phyloP scores from a whole-genome alignment of 2,113 vertebrate genomes.

The Romanogobio albipinnatus region DNA sequence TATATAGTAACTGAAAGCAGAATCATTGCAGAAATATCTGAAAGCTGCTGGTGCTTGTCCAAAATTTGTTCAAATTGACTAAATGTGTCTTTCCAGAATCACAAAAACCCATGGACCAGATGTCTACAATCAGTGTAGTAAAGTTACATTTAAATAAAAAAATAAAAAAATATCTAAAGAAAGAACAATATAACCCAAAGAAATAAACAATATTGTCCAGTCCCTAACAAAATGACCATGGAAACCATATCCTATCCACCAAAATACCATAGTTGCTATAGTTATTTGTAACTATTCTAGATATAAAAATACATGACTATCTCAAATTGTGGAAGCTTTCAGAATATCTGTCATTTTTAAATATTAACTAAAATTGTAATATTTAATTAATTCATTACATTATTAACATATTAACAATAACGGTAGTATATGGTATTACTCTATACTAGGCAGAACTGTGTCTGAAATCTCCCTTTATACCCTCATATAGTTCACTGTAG shows the following conservation, averaged over 20 bases:
- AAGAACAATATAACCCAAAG: background rate
- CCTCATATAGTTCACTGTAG: no score
- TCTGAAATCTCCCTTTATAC: no score
- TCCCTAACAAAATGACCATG: background rate
- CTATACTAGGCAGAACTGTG: no score
- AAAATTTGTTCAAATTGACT: background rate
- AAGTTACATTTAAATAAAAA: background rate
- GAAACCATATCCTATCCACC: background rate
- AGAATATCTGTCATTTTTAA: no score
- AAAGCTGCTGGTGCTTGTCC: background rate
- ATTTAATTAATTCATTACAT: no score
- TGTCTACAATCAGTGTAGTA: background rate
- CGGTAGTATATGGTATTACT: no score
- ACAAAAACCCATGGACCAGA: background rate
- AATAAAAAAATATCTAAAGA: background rate
- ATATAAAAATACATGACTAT: background rate
- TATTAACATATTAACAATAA: no score
- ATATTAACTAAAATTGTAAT: no score
- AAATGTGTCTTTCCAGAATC: background rate
- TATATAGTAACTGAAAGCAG: background rate
- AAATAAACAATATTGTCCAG: background rate
- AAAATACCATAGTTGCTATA: background rate
- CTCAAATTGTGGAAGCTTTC: background rate
- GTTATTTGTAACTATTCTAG: background rate
- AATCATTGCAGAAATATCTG: background rate